Evolutionary conservation across 2,113 vertebrate species (phyloP), one percentile per base, ranked within the genome.

Genomic region (Sinocyclocheilus anophthalmus): DNA sequence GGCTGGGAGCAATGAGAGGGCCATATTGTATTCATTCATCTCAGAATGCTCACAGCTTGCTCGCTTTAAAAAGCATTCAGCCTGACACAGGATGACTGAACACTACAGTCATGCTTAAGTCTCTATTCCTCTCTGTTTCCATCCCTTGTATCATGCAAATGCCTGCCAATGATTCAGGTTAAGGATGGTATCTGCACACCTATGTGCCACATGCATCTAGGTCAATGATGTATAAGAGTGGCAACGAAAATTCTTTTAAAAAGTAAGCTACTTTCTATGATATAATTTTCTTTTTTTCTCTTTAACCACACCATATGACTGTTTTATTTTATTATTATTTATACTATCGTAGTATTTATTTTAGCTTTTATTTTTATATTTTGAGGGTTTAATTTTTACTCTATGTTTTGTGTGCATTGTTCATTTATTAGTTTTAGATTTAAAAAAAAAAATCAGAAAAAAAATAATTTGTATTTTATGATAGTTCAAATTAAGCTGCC

Each of bases 11-110:
- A 63, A 63, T 22, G 48, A 81, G 67, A 84, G 65, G 76, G 24
- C 6, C 61, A 59, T 82, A 76, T 87, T 86, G 78, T 87, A 48
- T 85, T 85, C 73, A 73, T 67, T 84, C 63, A 61, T 24, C 86
- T 90, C 81, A 57, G 37, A 20, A 84, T 79, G 42, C 65, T 81
- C 72, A n/a, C 57, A 81, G 45, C 67, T 83, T 53, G 48, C 12
- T 39, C 4, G 33, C 26, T 70, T 48, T 67, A 6, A 16, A 83
- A 70, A 7, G 30, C 30, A 73, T 73, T 73, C 33, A 84, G 48
- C 70, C 48, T 88, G 82, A 84, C 83, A 88, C 39, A 57, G 33
- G 22, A 69, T 87, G 18, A 81, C 75, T 75, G 57, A 63, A 69
- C 73, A 82, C 55, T 86, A 84, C 30, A 84, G 81, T 26, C 33